Conservation (phyloP, 2,888 invertebrate genomes). For the Lissonota sp. region DNA sequence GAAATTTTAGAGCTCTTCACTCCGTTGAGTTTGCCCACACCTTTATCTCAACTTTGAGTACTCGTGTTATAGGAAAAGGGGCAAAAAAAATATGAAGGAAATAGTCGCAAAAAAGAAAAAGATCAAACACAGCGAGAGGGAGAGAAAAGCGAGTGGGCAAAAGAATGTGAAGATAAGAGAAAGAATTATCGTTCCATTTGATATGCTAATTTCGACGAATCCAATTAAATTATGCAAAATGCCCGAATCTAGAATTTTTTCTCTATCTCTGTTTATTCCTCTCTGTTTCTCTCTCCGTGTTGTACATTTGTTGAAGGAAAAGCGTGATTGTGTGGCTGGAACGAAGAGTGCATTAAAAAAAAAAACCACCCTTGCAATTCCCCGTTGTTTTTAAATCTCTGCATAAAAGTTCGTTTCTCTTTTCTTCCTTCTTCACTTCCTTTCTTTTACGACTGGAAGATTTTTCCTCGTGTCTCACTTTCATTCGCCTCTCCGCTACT, state of each 20-base stretch:
- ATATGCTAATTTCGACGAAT: constrained; percentile 62
- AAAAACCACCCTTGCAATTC: constrained; percentile 19
- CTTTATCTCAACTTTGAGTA: constrained; percentile 7
- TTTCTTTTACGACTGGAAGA: constrained; percentile 16
- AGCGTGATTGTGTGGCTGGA: constrained; percentile 31
- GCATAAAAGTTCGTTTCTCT: constrained; percentile 27
- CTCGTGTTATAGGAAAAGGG: neutral
- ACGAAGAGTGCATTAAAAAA: constrained; percentile 21
- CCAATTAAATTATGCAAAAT: constrained; percentile 68
- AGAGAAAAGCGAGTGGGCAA: constrained; percentile 15
- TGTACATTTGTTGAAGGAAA: constrained; percentile 19
- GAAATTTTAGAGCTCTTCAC: constrained; percentile 25
- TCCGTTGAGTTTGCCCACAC: constrained; percentile 15
- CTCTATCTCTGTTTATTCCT: constrained; percentile 6
- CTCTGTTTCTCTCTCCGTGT: neutral
- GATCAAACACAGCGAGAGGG: neutral
- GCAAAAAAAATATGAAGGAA: neutral
- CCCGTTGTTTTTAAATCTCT: constrained; percentile 49
- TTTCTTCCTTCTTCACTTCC: constrained; percentile 2
- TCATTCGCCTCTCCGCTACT: constrained; percentile 22
- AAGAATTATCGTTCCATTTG: constrained; percentile 64
- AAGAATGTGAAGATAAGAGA: constrained; percentile 52
- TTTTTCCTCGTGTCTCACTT: constrained; percentile 19
- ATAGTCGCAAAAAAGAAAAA: neutral
- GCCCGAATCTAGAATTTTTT: constrained; percentile 47